Percentiles rank a stretch among this genome's conserved stretches.
phyloP scores from a whole-genome alignment of 2,113 vertebrate genomes.

The Aix galericulata region DNA sequence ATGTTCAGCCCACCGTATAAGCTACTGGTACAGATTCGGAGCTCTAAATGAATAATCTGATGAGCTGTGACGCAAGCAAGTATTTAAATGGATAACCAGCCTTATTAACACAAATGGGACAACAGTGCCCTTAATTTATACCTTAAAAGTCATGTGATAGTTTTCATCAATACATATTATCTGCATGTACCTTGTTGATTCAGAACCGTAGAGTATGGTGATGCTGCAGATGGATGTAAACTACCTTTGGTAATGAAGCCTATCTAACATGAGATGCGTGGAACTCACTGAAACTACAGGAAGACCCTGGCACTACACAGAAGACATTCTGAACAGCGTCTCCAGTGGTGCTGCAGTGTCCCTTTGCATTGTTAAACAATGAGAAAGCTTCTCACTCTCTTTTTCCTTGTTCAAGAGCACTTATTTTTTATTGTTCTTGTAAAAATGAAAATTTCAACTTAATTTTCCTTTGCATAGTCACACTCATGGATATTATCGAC shows the following conservation, averaged over 20 bases:
- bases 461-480: background rate
- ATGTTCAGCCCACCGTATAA: background rate
- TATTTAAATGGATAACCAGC: background rate
- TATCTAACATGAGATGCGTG: background rate
- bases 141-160: background rate
- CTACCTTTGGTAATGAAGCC: background rate
- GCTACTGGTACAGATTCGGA: background rate
- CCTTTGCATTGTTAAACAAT: background rate
- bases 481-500: background rate
- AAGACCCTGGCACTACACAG: rapidly evolving
- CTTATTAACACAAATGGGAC: background rate
- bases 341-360: background rate
- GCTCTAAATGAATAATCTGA: background rate
- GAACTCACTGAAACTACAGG: background rate
- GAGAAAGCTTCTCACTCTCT: background rate
- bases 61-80: background rate
- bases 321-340: background rate
- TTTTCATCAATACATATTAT: background rate
- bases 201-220: background rate
- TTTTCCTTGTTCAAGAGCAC: background rate
- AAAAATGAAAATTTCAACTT: background rate
- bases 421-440: background rate
- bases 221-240: background rate
- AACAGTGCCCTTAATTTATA: background rate
- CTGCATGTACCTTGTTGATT: background rate